Percentiles rank a stretch among this genome's conserved stretches.
These are phyloP conservation scores for Darevskia mixta DNA, from an alignment of 2,797 vertebrate species.

Conservation along the genomic window DNA sequence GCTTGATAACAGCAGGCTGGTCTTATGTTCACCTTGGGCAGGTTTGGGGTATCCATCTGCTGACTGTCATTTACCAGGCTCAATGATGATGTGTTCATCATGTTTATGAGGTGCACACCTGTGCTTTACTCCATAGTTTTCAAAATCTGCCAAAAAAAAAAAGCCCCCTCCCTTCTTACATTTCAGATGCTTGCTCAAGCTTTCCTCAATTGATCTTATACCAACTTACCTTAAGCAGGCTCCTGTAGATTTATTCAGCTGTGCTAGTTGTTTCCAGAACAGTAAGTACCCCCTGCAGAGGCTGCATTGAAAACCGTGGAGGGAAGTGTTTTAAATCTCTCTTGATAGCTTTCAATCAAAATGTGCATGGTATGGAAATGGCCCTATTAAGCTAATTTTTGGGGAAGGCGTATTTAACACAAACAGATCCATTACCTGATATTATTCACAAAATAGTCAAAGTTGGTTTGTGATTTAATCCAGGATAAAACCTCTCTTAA, in stretches of 20 bases:
- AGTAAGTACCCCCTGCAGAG: accelerated
- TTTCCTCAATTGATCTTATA: no score
- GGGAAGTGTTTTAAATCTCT: conserved; percentile 62
- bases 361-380: conserved; percentile 32
- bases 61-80: no score
- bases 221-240: no score
- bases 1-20: no score
- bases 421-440: background rate
- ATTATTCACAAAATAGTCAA: background rate
- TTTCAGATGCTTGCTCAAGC: no score
- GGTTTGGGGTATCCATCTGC: no score
- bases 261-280: background rate
- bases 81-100: no score
- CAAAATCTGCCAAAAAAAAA: no score
- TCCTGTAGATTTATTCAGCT: background rate
- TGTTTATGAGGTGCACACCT: no score
- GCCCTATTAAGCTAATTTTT: conserved; percentile 58
- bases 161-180: no score
- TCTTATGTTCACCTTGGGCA: no score
- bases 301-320: conserved; percentile 24
- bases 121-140: no score
- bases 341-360: conserved; percentile 49
- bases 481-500: background rate
- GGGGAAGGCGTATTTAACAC: background rate
- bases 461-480: background rate